A percentile compares a stretch with the other conserved stretches of the same genome.
These are phyloP conservation scores for Dicentrarchus labrax DNA, from an alignment of 2,113 vertebrate species.

Conservation along the genomic window DNA sequence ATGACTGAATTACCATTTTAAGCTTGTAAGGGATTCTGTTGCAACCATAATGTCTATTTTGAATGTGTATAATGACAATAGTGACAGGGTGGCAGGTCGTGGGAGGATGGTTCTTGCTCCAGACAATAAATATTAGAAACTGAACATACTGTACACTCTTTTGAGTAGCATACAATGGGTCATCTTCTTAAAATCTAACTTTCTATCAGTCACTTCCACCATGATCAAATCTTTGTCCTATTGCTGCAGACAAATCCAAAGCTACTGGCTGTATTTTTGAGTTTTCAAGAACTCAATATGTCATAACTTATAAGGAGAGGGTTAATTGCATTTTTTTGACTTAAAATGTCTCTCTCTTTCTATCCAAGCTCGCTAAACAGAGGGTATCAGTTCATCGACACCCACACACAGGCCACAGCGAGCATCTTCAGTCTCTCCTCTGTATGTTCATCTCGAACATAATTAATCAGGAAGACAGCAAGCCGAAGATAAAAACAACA, in stretches of 20 bases:
- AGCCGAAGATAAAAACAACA: constrained; percentile 58
- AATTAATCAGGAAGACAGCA: constrained; percentile 65
- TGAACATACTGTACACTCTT: not conserved
- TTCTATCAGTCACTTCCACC: not conserved
- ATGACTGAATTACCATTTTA: not conserved
- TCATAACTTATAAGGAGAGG: constrained; percentile 7
- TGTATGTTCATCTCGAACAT: constrained; percentile 46
- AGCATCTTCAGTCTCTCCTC: constrained; percentile 29
- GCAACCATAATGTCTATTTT: not conserved
- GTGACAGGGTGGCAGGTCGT: not conserved
- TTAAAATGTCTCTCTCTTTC: constrained; percentile 9
- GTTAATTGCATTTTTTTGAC: constrained; percentile 51
- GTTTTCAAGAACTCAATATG: constrained; percentile 19
- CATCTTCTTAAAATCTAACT: not conserved
- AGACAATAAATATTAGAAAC: not conserved
- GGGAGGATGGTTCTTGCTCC: not conserved
- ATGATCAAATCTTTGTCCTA: constrained; percentile 5
- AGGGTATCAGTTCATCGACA: constrained; percentile 4
- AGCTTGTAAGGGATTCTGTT: not conserved
- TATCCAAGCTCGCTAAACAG: not conserved
- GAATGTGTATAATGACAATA: not conserved
- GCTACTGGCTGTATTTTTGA: constrained; percentile 9
- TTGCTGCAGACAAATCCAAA: constrained; percentile 18
- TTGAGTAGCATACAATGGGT: not conserved
- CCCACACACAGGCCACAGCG: constrained; percentile 35